phyloP scores from a whole-genome alignment of 2,888 invertebrate species.

The Limnephilus lunatus region DNA sequence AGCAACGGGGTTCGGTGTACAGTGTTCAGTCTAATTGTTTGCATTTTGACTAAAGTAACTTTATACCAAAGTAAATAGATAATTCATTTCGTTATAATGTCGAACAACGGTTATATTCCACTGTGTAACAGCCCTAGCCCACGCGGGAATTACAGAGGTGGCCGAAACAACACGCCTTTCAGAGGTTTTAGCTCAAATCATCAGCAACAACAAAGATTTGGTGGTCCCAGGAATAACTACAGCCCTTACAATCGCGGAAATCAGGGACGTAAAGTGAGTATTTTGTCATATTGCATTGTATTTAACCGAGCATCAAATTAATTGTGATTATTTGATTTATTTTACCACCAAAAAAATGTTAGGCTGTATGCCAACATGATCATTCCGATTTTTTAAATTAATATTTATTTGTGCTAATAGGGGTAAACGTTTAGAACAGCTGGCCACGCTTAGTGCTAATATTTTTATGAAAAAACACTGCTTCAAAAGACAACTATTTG shows the following conservation, averaged over 20 bases:
- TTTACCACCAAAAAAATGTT: not conserved
- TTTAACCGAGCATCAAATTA: not conserved
- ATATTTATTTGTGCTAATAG: too few relatives aligned
- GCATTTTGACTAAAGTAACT: not conserved
- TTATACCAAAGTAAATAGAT: not conserved
- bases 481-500: too few relatives aligned
- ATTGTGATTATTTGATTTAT: not conserved
- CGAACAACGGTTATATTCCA: slow-evolving; percentile 42
- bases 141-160: slow-evolving; percentile 36
- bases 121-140: slow-evolving; percentile 35
- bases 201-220: slow-evolving; percentile 22
- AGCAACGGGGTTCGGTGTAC: not conserved
- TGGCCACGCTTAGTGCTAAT: too few relatives aligned
- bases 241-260: slow-evolving; percentile 50
- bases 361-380: not conserved
- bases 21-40: not conserved
- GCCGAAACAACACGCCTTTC: slow-evolving; percentile 32
- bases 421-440: too few relatives aligned
- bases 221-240: slow-evolving; percentile 31
- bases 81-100: not conserved
- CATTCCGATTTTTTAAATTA: not conserved
- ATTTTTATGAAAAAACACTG: too few relatives aligned
- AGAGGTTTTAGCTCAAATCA: slow-evolving; percentile 21
- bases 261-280: not conserved
- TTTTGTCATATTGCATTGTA: not conserved